These are phyloP conservation scores for Calephelis perditalis DNA, from an alignment of 2,888 invertebrate genomes.

Conservation along the genomic window DNA sequence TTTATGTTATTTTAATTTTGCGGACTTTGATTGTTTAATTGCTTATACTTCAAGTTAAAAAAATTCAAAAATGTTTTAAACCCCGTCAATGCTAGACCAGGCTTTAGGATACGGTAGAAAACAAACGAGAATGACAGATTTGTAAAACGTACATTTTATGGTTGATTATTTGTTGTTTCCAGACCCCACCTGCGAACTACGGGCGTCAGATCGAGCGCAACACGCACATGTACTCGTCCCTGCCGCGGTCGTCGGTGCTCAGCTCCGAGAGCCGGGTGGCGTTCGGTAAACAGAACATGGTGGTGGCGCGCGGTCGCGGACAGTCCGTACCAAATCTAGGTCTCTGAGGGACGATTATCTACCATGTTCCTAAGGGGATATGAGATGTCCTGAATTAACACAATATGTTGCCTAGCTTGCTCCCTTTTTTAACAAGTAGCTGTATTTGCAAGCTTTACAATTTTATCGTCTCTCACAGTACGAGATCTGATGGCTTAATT, in stretches of 20 bases:
- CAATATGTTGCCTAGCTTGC: not conserved
- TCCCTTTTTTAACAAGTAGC: constrained; percentile 3
- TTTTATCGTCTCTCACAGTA: not conserved
- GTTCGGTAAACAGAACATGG: constrained; percentile 83
- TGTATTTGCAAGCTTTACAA: constrained; percentile 5
- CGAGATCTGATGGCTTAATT: no score
- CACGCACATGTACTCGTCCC: constrained; percentile 83
- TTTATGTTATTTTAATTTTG: no score
- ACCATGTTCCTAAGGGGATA: not conserved
- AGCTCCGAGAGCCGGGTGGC: constrained; percentile 81
- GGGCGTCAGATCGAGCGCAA: constrained; percentile 86
- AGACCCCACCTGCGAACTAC: constrained; percentile 88
- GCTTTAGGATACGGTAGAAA: no score
- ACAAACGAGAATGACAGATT: no score
- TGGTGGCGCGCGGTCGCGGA: constrained; percentile 72
- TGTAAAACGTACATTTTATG: not conserved
- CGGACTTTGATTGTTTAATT: no score
- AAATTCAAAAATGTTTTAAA: no score
- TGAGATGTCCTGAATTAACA: constrained; percentile 6
- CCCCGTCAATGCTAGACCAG: no score
- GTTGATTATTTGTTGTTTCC: constrained; percentile 32
- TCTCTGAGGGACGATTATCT: constrained; percentile 54
- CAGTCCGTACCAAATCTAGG: constrained; percentile 96
- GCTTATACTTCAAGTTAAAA: no score
- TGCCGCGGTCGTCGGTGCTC: constrained; percentile 83